Evolutionary conservation across 1,140 invertebrate species (phyloP).

Genomic region (Xylocopa sonorina): DNA sequence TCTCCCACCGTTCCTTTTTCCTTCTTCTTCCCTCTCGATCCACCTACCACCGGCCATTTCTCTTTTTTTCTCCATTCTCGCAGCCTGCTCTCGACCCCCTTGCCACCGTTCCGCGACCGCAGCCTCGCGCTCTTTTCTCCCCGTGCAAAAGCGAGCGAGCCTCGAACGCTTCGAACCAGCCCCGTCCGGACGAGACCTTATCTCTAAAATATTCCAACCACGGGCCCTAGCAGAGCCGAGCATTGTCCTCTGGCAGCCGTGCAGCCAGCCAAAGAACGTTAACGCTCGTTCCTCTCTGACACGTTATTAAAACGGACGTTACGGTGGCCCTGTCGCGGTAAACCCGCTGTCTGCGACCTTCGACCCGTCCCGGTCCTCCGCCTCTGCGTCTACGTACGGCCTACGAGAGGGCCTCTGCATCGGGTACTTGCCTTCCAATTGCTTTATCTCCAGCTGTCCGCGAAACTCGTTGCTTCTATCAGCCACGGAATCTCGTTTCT

Average conservation of each 20-base stretch:
- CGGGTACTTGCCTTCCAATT: not conserved
- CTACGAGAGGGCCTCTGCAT: not conserved
- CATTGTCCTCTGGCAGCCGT: slow-evolving; percentile 66
- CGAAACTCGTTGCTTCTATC: not conserved
- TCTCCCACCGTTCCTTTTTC: slow-evolving; percentile 21
- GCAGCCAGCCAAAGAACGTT: slow-evolving; percentile 61
- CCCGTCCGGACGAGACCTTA: slow-evolving; percentile 40
- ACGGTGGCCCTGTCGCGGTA: slow-evolving; percentile 19
- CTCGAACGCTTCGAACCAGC: slow-evolving; percentile 7
- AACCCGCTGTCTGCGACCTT: slow-evolving; percentile 6
- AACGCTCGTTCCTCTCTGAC: slow-evolving; percentile 65
- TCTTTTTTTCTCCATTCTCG: slow-evolving; percentile 29
- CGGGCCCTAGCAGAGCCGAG: slow-evolving; percentile 42
- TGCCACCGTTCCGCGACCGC: not conserved
- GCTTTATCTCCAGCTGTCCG: not conserved
- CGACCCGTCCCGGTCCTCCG: not conserved
- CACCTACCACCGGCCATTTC: not conserved
- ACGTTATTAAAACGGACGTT: slow-evolving; percentile 73
- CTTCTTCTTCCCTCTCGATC: not conserved
- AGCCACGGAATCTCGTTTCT: no score
- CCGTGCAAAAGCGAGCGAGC: not conserved
- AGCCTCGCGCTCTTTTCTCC: not conserved
- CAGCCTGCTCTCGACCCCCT: not conserved
- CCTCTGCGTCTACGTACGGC: not conserved
- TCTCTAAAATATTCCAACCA: slow-evolving; percentile 73